These are phyloP conservation scores for Drosophila burlai DNA, from an alignment of 1,140 invertebrate species.

Conservation along the genomic window DNA sequence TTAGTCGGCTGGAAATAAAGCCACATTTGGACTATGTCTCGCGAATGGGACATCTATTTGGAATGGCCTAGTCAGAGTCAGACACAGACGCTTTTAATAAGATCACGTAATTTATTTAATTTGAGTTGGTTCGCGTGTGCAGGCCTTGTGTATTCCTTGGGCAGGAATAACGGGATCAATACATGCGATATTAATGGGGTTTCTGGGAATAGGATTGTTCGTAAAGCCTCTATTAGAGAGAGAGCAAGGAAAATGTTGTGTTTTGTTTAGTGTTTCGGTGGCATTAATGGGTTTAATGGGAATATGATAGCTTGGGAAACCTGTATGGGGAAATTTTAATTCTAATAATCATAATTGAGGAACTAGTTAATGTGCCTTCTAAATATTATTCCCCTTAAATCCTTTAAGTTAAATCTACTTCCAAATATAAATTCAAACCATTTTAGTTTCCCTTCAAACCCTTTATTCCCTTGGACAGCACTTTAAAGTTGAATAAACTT, in stretches of 20 bases:
- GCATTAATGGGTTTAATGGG: slow-evolving; percentile 1
- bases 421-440: slow-evolving; percentile 1
- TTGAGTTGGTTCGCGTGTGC: slow-evolving; percentile 36
- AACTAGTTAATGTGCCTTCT: no score
- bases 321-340: no score
- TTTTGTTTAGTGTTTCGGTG: background rate
- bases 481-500: slow-evolving; percentile 54
- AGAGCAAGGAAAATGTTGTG: background rate
- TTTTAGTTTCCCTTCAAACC: slow-evolving; percentile 5
- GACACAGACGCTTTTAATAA: slow-evolving; percentile 62
- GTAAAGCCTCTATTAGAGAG: background rate
- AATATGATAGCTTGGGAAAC: background rate
- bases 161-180: slow-evolving; percentile 35
- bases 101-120: slow-evolving; percentile 83
- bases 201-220: slow-evolving; percentile 1
- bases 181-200: slow-evolving; percentile 20
- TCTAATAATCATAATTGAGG: no score
- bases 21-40: slow-evolving; percentile 61
- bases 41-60: slow-evolving; percentile 29
- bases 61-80: slow-evolving; percentile 11
- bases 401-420: background rate
- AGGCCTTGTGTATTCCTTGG: background rate
- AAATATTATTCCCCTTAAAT: background rate
- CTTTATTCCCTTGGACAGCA: slow-evolving; percentile 24
- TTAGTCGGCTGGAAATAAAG: slow-evolving; percentile 77